These are phyloP conservation scores for Crocidura indochinensis DNA, from an alignment of 2,797 vertebrate genomes.

Conservation along the genomic window DNA sequence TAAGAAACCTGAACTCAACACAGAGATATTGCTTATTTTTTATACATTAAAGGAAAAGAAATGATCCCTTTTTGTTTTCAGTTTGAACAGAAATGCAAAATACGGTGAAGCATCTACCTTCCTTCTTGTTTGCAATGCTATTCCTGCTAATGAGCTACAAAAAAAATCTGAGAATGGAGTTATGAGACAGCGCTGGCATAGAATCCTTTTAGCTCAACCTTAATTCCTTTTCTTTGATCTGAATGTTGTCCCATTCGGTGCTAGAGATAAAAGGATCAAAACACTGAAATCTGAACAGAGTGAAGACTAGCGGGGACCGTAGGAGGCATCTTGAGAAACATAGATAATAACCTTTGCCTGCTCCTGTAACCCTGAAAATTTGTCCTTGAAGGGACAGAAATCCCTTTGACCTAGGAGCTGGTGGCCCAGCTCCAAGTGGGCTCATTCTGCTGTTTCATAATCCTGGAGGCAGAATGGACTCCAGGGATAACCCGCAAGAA, in stretches of 20 bases:
- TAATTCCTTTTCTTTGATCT: too few relatives aligned
- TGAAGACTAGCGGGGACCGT: too few relatives aligned
- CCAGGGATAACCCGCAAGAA: conserved; percentile 47
- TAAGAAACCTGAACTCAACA: conserved; percentile 35
- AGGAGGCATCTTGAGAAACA: too few relatives aligned
- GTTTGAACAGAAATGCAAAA: conserved; percentile 28
- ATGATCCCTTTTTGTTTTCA: background rate
- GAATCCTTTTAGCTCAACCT: too few relatives aligned
- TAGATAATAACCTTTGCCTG: background rate
- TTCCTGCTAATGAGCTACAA: background rate
- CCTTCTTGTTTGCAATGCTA: too few relatives aligned
- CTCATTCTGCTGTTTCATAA: conserved; percentile 5
- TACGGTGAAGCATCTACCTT: background rate
- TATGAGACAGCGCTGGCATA: too few relatives aligned
- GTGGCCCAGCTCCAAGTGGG: background rate
- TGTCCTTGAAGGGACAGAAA: background rate
- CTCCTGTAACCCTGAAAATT: background rate
- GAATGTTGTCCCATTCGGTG: too few relatives aligned
- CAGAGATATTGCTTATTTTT: background rate
- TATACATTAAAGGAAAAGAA: background rate
- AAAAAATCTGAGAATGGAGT: background rate
- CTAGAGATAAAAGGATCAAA: background rate
- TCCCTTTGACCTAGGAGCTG: background rate
- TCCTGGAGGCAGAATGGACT: conserved; percentile 20
- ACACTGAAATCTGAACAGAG: background rate